These are phyloP conservation scores for Pachyseris speciosa DNA, from an alignment of 64 coral and sea anemone genomes.

Conservation along the genomic window DNA sequence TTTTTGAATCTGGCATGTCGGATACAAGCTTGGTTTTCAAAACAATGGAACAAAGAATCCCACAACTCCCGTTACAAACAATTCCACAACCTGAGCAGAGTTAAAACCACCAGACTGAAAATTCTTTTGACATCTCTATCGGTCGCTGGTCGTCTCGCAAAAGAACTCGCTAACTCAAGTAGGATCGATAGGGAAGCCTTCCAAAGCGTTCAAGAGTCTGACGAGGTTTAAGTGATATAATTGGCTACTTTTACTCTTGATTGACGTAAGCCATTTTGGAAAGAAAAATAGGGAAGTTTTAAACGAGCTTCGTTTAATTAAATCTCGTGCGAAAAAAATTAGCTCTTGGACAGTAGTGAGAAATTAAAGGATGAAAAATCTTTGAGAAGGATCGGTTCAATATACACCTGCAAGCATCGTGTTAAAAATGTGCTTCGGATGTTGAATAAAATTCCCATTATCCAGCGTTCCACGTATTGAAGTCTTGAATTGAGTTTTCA, in stretches of 20 bases:
- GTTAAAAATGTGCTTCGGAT: not conserved
- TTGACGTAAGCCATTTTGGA: not conserved
- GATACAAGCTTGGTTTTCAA: not conserved
- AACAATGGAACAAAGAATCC: slow-evolving; percentile 18
- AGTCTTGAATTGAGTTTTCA: not conserved
- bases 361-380: not conserved
- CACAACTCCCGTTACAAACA: not conserved
- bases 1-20: not conserved
- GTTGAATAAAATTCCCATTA: not conserved
- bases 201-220: not conserved
- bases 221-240: not conserved
- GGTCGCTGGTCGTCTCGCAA: not conserved
- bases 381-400: not conserved
- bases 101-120: not conserved
- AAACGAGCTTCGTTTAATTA: not conserved
- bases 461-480: not conserved
- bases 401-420: not conserved
- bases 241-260: not conserved
- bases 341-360: not conserved
- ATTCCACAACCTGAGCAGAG: not conserved
- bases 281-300: not conserved
- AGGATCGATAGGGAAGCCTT: not conserved
- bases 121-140: not conserved
- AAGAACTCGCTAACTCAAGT: not conserved
- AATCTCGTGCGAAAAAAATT: not conserved